These are phyloP conservation scores for Peromyscus polionotus DNA, from an alignment of 2,113 vertebrate species.

Conservation along the genomic window DNA sequence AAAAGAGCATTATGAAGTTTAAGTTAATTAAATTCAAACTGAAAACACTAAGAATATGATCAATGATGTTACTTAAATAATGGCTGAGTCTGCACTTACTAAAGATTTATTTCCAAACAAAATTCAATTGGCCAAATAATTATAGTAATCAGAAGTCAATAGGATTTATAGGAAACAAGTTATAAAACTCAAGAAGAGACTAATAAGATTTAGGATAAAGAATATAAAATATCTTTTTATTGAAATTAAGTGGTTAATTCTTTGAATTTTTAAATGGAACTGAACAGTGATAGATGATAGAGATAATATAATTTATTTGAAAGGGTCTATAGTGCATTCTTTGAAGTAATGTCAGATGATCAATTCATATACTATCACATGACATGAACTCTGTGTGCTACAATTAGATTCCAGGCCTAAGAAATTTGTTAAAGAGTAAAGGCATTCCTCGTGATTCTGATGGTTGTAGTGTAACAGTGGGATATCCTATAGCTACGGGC, in stretches of 20 bases:
- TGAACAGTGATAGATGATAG: neutral
- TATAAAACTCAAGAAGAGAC: neutral
- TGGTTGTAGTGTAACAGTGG: accelerated
- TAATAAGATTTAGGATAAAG: neutral
- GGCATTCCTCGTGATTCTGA: too few species aligned
- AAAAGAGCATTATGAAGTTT: neutral
- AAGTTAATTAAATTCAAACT: neutral
- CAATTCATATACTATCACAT: neutral
- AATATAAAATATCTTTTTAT: neutral
- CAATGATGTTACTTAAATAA: neutral
- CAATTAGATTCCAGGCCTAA: neutral
- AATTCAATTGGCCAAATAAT: neutral
- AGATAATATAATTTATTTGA: neutral
- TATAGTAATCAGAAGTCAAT: neutral
- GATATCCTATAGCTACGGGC: accelerated
- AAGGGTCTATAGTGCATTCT: neutral
- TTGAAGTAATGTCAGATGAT: neutral
- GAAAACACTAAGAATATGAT: neutral
- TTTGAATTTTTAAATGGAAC: neutral
- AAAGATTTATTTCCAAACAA: neutral
- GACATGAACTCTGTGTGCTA: neutral
- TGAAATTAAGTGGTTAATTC: neutral
- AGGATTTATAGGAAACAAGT: neutral
- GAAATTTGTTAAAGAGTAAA: neutral
- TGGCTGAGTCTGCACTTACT: neutral